Evolutionary conservation across 2,113 vertebrate genomes (phyloP), one percentile per base, ranked within the genome.

Genomic region (Rana temporaria): DNA sequence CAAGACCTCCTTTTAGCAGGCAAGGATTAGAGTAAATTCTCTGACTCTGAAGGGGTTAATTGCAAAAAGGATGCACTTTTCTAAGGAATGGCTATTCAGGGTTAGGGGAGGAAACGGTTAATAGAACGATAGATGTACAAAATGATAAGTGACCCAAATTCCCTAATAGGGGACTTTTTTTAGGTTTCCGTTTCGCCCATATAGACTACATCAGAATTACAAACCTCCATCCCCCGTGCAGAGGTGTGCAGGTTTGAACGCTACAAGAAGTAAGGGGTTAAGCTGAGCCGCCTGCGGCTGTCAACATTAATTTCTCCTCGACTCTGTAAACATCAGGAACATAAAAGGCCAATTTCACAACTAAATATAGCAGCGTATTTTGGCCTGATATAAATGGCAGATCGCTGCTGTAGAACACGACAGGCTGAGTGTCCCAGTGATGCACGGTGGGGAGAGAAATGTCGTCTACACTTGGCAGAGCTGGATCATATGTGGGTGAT

Each of bases 301-400:
- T 76, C 81, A 83, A 83, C 72, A 83, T 83, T 83, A 75, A 83
- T 83, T 83, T 83, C 63, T 83, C 64, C 65, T 67, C 52, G 81
- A 76, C 81, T 83, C 81, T 76, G 63, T 83, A 83, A 83, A 76
- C 81, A 83, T 83, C 81, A 83, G 72, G 71, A 83, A 76, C 81
- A 83, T 83, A 83, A 83, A 83, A 83, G 81, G 72, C 81, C 81
- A 83, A 83, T 83, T 83, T 83, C 63, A 83, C 81, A 83, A 83
- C 81, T 83, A 83, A 83, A 83, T 83, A 83, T 83, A 83, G 81
- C 81, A 60, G 81, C 53, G 63, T 74, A 83, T 83, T 83, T 75
- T 83, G 72, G 81, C 71, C 63, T 76, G 81, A 76, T 83, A 75
- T 83, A 83, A 83, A 83, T 76, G 81, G 81, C 71, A 83, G 71